Conservation (phyloP, 2,113 vertebrate species). For the Calyptomena viridis region DNA sequence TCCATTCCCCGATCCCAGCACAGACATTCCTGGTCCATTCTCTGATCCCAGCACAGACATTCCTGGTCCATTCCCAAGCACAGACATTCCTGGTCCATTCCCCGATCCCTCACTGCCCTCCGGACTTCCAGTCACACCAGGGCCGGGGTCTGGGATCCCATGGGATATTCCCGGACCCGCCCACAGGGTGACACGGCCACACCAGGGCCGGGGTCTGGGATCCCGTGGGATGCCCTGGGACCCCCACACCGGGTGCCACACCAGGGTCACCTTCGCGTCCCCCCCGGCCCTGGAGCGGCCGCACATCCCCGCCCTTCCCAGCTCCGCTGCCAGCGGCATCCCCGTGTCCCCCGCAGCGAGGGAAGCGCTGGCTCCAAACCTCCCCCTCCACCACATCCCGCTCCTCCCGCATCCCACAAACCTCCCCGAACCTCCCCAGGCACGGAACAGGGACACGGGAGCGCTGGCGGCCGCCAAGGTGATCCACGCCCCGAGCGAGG, state of each 20-base stretch:
- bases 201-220: neutral
- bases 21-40: too few species aligned
- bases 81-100: neutral
- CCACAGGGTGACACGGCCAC: neutral
- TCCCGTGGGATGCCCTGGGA: neutral
- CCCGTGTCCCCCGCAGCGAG: accelerated
- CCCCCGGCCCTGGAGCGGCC: too few species aligned
- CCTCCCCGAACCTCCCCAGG: neutral
- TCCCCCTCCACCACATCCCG: too few species aligned
- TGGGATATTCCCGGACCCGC: neutral
- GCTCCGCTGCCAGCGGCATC: neutral
- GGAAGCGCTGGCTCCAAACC: neutral
- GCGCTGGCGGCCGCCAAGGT: slow-evolving; percentile 64
- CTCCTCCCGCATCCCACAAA: neutral
- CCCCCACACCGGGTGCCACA: accelerated
- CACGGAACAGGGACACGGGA: slow-evolving; percentile 29
- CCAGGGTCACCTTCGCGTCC: too few species aligned
- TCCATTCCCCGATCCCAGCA: too few species aligned
- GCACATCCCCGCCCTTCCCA: neutral
- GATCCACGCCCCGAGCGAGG: slow-evolving; percentile 58
- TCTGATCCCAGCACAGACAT: neutral
- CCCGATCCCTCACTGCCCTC: neutral
- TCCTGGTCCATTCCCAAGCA: neutral
- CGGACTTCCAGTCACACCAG: neutral
- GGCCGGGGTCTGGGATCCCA: neutral